These are phyloP conservation scores for Pomatostomus ruficeps DNA, from an alignment of 2,113 vertebrate genomes.

Conservation along the genomic window DNA sequence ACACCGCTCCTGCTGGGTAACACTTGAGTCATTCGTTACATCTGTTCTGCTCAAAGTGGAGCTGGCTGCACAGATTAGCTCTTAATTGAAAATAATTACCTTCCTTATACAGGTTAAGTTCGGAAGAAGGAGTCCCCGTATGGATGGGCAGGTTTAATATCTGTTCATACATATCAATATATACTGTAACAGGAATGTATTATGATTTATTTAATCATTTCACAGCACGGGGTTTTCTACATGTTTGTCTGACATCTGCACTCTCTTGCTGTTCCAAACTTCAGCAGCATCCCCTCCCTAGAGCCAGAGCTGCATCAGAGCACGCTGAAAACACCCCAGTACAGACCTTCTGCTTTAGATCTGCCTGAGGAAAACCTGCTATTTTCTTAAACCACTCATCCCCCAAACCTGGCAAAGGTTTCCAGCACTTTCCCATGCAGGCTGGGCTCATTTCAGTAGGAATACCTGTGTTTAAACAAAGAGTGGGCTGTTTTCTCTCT, in stretches of 20 bases:
- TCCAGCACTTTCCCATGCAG: neutral
- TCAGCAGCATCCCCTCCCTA: neutral
- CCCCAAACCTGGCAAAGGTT: neutral
- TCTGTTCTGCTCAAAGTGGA: neutral
- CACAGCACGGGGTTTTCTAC: neutral
- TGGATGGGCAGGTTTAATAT: neutral
- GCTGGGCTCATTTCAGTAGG: neutral
- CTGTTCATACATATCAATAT: accelerated
- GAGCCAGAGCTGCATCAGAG: neutral
- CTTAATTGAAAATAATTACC: neutral
- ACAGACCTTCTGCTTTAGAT: neutral
- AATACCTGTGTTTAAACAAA: neutral
- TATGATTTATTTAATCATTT: too few relatives aligned
- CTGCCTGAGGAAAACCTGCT: neutral
- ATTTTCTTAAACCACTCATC: neutral
- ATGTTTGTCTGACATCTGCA: neutral
- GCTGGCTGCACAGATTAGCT: neutral
- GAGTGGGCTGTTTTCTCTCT: neutral
- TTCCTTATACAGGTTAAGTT: neutral
- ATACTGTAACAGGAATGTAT: accelerated
- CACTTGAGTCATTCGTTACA: accelerated
- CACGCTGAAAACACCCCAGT: accelerated
- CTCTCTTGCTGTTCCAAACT: neutral
- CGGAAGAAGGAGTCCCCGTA: neutral
- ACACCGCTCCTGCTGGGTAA: neutral